These are phyloP conservation scores for Huso huso DNA, from an alignment of 2,797 vertebrate genomes.

Conservation along the genomic window DNA sequence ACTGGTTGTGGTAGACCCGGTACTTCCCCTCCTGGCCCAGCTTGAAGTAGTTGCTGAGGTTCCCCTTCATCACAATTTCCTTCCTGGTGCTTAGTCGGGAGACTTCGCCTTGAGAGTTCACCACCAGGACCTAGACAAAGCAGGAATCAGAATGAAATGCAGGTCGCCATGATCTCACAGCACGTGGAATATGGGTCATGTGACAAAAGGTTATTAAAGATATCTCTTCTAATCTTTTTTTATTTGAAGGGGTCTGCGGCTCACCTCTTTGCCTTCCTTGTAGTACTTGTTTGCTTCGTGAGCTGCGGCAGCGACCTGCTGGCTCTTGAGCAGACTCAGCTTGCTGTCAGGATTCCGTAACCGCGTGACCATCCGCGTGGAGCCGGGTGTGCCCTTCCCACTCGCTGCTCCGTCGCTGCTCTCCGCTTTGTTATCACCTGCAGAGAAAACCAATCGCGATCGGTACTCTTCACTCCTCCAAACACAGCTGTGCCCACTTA, in stretches of 20 bases:
- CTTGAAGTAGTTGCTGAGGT: conserved; percentile 80
- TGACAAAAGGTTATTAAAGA: not conserved
- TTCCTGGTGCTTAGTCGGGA: conserved; percentile 79
- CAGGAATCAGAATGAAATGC: conserved; percentile 7
- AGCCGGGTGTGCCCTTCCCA: conserved; percentile 50
- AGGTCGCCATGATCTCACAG: not conserved
- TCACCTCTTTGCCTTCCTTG: conserved; percentile 92
- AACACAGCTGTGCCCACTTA: no score
- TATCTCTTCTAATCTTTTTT: not conserved
- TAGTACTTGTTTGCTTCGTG: conserved; percentile 84
- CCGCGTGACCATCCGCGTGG: conserved; percentile 88
- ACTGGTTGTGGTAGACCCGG: conserved; percentile 76
- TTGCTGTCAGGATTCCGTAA: conserved; percentile 95
- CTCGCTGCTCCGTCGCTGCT: conserved; percentile 46
- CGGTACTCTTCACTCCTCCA: no score
- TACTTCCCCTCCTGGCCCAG: conserved; percentile 95
- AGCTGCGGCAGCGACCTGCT: conserved; percentile 83
- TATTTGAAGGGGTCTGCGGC: conserved; percentile 27
- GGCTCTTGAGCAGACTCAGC: conserved; percentile 87
- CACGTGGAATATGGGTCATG: not conserved
- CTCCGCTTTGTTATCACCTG: conserved; percentile 62
- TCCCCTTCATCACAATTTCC: conserved; percentile 83
- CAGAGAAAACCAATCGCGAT: conserved; percentile 34
- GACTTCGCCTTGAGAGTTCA: conserved; percentile 84
- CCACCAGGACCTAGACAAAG: conserved; percentile 71